Evolutionary conservation across 2,888 invertebrate genomes (phyloP).

Genomic region (Apotomis capreana): DNA sequence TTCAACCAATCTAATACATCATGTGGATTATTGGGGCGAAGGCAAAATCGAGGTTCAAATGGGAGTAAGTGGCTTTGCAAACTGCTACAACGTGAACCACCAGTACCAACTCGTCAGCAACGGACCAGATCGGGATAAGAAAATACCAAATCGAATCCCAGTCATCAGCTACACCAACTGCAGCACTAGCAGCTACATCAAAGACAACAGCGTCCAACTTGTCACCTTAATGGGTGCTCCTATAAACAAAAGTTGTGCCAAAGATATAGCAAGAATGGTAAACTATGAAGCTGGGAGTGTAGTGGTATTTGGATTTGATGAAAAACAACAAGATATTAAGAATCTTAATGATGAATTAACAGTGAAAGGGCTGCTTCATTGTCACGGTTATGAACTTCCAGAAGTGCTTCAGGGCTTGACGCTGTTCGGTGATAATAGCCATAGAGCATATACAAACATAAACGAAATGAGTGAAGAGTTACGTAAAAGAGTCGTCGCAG

Average conservation of each 20-base stretch:
- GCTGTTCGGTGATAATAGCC: conserved; percentile 47
- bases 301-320: conserved; percentile 53
- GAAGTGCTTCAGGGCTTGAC: conserved; percentile 47
- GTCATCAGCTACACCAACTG: conserved; percentile 54
- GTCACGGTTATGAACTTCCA: conserved; percentile 48
- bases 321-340: conserved; percentile 47
- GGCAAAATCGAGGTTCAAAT: conserved; percentile 49
- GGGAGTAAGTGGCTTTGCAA: conserved; percentile 52
- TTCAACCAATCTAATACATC: conserved; percentile 47
- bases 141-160: conserved; percentile 62
- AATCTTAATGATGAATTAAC: conserved; percentile 50
- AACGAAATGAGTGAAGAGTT: conserved; percentile 47
- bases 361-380: conserved; percentile 48
- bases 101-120: conserved; percentile 57
- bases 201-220: conserved; percentile 51
- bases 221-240: conserved; percentile 60
- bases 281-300: conserved; percentile 53
- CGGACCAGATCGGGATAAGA: conserved; percentile 53
- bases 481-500: conserved; percentile 45
- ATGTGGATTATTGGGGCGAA: conserved; percentile 64
- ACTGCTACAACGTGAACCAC: conserved; percentile 61
- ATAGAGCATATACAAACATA: conserved; percentile 52
- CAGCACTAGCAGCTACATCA: conserved; percentile 57
- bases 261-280: conserved; percentile 59
- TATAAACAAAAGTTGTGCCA: conserved; percentile 57